phyloP scores from a whole-genome alignment of 2,113 vertebrate genomes.

The Cranoglanis bouderius region DNA sequence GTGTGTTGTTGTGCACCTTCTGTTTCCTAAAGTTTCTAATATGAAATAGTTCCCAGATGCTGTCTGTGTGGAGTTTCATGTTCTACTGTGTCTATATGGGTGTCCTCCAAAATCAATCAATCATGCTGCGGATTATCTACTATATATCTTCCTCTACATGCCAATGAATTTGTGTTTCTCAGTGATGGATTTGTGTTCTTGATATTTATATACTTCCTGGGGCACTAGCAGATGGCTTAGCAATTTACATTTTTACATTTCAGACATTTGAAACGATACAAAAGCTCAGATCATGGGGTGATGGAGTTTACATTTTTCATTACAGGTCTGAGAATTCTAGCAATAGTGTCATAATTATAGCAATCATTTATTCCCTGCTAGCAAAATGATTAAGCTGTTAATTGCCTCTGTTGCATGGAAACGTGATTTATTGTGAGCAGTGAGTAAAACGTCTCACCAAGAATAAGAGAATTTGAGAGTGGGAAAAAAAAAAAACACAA shows the following conservation, averaged over 20 bases:
- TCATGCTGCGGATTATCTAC: not conserved
- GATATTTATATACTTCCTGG: not conserved
- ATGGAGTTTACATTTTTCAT: slow-evolving; percentile 18
- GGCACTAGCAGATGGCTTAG: not conserved
- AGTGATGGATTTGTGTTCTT: not conserved
- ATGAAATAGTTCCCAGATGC: not conserved
- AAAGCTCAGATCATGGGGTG: not conserved
- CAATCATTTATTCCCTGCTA: slow-evolving; percentile 29
- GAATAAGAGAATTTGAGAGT: not conserved
- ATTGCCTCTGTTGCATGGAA: slow-evolving; percentile 13
- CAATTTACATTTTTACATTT: not conserved
- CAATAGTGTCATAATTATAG: not conserved
- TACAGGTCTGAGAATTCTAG: not conserved
- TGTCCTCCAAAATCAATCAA: not conserved
- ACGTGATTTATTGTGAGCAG: not conserved
- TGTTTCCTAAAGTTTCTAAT: not conserved
- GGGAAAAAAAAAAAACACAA: not conserved
- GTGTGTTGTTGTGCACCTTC: not conserved
- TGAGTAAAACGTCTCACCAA: not conserved
- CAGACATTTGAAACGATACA: not conserved
- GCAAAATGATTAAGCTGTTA: not conserved
- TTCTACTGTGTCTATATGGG: not conserved
- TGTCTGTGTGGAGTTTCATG: not conserved
- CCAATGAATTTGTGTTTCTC: not conserved
- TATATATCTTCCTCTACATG: too few species aligned